Conservation (phyloP, 2,113 vertebrate species). For the Podocnemis expansa region DNA sequence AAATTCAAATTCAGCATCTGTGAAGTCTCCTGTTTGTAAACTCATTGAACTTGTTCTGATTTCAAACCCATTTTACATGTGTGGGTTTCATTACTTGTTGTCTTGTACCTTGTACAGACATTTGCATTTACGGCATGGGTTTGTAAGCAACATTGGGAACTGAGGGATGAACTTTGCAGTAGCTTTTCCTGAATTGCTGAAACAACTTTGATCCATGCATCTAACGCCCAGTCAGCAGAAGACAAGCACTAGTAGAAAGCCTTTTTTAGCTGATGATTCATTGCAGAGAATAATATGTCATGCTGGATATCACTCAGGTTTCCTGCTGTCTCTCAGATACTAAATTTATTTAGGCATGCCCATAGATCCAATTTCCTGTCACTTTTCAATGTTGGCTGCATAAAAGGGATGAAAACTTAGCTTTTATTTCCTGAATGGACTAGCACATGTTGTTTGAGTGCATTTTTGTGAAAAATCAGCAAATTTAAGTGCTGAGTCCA, state of each 20-base stretch:
- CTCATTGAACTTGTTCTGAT: not conserved
- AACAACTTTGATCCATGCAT: not conserved
- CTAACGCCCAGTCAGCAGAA: constrained; percentile 10
- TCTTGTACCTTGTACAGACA: not conserved
- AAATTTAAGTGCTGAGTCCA: not conserved
- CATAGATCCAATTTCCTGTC: constrained; percentile 64
- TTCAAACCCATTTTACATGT: not conserved
- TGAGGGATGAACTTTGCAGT: constrained; percentile 22
- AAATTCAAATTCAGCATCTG: not conserved
- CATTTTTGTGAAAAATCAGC: constrained; percentile 24
- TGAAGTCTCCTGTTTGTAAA: not conserved
- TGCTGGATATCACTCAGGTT: constrained; percentile 52
- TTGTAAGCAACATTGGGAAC: not conserved
- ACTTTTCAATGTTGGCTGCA: constrained; percentile 44
- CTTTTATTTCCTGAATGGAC: not conserved
- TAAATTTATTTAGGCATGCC: constrained; percentile 40
- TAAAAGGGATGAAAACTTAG: constrained; percentile 38
- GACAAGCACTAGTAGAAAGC: not conserved
- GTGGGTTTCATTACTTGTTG: not conserved
- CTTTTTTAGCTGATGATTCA: constrained; percentile 33
- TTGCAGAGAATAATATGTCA: not conserved
- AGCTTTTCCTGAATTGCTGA: constrained; percentile 10
- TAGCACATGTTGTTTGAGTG: constrained; percentile 22
- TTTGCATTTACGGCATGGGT: not conserved
- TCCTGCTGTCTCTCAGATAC: constrained; percentile 17